Evolutionary conservation across 1,140 invertebrate genomes (phyloP), one percentile per base, ranked within the genome.

Genomic region (Choristoneura fumiferana): DNA sequence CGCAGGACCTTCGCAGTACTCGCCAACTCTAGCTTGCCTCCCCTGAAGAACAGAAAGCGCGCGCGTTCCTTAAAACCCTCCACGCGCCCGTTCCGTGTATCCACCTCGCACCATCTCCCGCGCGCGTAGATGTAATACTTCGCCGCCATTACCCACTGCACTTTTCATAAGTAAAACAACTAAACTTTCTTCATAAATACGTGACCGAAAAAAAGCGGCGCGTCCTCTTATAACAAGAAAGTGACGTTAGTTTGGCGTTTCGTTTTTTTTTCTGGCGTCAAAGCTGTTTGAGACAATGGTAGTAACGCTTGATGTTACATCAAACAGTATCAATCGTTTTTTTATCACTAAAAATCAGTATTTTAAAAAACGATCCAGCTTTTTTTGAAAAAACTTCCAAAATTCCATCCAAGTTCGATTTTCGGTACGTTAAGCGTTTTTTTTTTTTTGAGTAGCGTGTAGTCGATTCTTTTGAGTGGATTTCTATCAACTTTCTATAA

Each of bases 21-120:
- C 52, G 57, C 67, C 22, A 68, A 5, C 2, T 59, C 40, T 10
- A 79, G 54, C 36, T 59, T 57, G 0, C 70, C 76, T 38, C 67
- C 55, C 5, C 57, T 49, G n/a, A 57, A 14, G 34, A 52, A 66
- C 17, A 73, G 58, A 43, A 78, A 73, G 36, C 62, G 62, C 8
- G 63, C 61, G 33, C 58, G 57, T 1, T 62, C 67, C 14, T 52
- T 43, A 72, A 71, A 74, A n/a, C 81, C 77, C 5, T 38, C 17
- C 53, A 81, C 73, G 17, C 63, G 54, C 0, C 81, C 78, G 2
- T 54, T 37, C 5, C 18, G 18, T 40, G 57, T 10, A 14, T 75
- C 64, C 37, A 84, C 17, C 56, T 73, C 75, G 13, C 78, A 73
- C 78, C 78, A 84, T n/a, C 69, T 61, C 15, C 71, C 71, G 33